Base-by-base conservation (phyloP, 1,140 invertebrate species). In the Aphelenchoides avenae region DNA sequence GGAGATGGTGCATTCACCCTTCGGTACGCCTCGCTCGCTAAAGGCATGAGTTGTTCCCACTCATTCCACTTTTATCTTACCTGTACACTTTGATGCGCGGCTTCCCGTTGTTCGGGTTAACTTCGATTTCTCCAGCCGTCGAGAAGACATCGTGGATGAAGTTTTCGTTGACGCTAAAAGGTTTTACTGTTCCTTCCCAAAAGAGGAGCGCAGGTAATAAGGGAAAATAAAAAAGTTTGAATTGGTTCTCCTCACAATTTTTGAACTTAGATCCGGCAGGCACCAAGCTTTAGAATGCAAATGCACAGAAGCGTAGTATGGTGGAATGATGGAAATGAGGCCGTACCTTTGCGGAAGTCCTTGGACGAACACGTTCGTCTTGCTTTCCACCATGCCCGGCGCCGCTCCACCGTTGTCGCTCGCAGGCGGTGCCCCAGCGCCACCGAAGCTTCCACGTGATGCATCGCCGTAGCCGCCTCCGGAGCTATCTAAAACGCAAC, bases 111-210 rank as follows among this genome's bases (percentile, higher is more conserved):
- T 15, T 52, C 20, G 31, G 29, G 34, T 42, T 57, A 15, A 46
- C 29, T 27, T 34, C 58, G 27, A 62, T 53, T 4, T 50, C 30
- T 24, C 60, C 60, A 7, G 33, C 13, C 4, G n/a, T 29, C 15
- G 29, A 15, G 33, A 62, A 62, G 9, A 62, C 60, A 30, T 62
- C 60, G 11, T 64, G 15, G 46, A 62, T 52, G 29, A 52, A 62
- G 11, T 26, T 48, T 36, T 62, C 60, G 26, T 62, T 64, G 1
- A 27, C 59, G 31, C 60, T 61, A 33, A 57, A 61, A 39, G 22
- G 7, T 11, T 1, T n/a, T n/a, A n/a, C n/a, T n/a, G n/a, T n/a
- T n/a, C n/a, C n/a, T n/a, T n/a, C n/a, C n/a, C n/a, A n/a, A n/a
- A n/a, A n/a, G n/a, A n/a, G n/a, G n/a, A n/a, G n/a, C n/a, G n/a